Base-by-base conservation (phyloP, 2,797 vertebrate species). In the Apogon hyalosoma region DNA sequence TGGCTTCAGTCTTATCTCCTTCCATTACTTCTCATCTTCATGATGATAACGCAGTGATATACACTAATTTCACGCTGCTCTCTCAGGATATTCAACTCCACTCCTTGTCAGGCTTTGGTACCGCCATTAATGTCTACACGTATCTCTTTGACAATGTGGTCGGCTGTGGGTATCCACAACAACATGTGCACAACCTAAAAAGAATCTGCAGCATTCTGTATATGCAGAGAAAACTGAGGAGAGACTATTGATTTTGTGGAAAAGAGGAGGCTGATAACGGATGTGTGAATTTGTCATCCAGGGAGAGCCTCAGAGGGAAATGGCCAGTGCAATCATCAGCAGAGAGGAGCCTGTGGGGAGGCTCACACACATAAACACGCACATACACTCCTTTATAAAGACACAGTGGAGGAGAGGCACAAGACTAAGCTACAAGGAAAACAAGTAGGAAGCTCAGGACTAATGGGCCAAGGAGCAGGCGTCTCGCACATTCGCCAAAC, bases 231-330 rank as follows among this genome's bases (percentile, higher is more conserved):
- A 82, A 85, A 87, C 63, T 38, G 64, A 77, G 67, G 47, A 73
- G 63, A 79, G 63, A 64, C 71, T 87, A 90, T 90, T 88, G 90
- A 92, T 88, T 90, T 86, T 83, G 77, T 84, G 82, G 67, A 66
- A 87, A 87, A 83, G 77, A 83, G 59, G 74, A 87, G 75, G 85
- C 75, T 71, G 86, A 87, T 84, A 83, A 83, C 61, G 50, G 83
- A 87, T 86, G 84, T 87, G 83, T 71, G 80, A 87, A 88, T 90
- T 84, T 88, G 86, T 90, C 88, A 88, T 89, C 80, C 21, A 16
- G 72, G 59, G 62, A 81, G 75, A 83, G 73, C 59, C 79, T 81
- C 66, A 50, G 50, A 88, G 85, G 79, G 75, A 88, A 88, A 88
- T 70, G 62, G 83, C 82, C 82, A 59, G 62, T 69, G 79, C 82